Base-by-base conservation (phyloP, 2,888 invertebrate genomes). In the Coelogynopora nodosa region DNA sequence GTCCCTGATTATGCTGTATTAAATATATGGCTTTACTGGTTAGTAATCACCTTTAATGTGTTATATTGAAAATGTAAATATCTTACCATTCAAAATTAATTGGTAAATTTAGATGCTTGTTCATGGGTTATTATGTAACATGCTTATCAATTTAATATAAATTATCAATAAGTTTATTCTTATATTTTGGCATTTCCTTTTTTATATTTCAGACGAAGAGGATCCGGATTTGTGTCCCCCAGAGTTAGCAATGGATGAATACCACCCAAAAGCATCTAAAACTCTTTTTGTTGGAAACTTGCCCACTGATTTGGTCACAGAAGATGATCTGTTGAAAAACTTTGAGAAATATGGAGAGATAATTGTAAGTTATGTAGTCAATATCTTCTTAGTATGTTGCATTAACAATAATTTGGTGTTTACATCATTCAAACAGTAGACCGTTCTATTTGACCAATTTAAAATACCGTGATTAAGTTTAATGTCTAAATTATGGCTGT, bases 271-370 rank as follows among this genome's bases (percentile, higher is more conserved):
- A 93, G 97, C 97, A 86, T 97, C 97, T 85, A 94, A 97, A 89
- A 98, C 97, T 31, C 94, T 98, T 90, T 97, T 97, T 93, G 96
- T 98, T 92, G 97, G 97, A 88, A 97, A 98, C 93, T 94, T 86
- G 28, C 84, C 85, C 10, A 67, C 29, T 67, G n/a, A 85, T 74
- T 30, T 31, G 23, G 95, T 97, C 88, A 96, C 96, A 85, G 95
- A 95, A 89, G 94, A 95, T 89, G 96, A 96, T 91, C 94, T 98
- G 90, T 94, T 96, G 90, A 96, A 96, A 90, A 95, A 96, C 91
- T 98, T 98, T 92, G 96, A 96, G 91, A 95, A 95, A 90, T 98
- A 96, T 93, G 98, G 98, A 85, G 95, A 97, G 92, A 97, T 98
- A 90, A 95, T 98, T 90, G 94, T 94, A 91, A 93, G 94, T 93